These are phyloP conservation scores for Nesoenas mayeri DNA, from an alignment of 2,113 vertebrate species.

Conservation along the genomic window DNA sequence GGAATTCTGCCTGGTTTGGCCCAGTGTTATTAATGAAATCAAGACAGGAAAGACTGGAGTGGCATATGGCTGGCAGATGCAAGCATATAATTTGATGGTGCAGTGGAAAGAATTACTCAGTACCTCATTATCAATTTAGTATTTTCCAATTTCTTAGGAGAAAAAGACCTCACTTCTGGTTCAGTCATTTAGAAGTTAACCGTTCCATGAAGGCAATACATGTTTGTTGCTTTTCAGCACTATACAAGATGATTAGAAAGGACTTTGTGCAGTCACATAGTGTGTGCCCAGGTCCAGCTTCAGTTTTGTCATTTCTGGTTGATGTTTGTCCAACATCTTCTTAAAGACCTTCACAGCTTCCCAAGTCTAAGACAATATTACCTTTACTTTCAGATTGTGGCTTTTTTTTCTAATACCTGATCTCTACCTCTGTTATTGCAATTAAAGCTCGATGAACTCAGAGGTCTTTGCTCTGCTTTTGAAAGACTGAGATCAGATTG, in stretches of 20 bases:
- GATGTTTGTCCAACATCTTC: not conserved
- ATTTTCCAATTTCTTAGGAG: constrained; percentile 1
- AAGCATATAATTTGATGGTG: constrained; percentile 41
- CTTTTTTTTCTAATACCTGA: not conserved
- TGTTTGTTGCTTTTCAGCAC: not conserved
- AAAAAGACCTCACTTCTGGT: not conserved
- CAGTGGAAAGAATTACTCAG: constrained; percentile 59
- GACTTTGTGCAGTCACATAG: not conserved
- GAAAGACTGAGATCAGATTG: not conserved
- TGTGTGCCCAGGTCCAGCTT: not conserved
- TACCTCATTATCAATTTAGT: constrained; percentile 6
- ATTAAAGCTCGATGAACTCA: not conserved
- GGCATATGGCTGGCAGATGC: constrained; percentile 65
- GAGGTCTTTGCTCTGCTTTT: not conserved
- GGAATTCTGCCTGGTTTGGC: constrained; percentile 44
- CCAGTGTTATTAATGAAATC: constrained; percentile 44
- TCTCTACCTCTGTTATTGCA: not conserved
- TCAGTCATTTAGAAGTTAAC: not conserved
- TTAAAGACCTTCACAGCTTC: not conserved
- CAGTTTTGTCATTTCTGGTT: not conserved
- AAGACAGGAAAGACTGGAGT: constrained; percentile 54
- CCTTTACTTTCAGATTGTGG: not conserved
- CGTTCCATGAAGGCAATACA: not conserved
- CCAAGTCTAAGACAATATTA: not conserved
- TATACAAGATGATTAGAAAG: not conserved